Conservation (phyloP, 2,797 vertebrate genomes). For the Sciaenops ocellatus region DNA sequence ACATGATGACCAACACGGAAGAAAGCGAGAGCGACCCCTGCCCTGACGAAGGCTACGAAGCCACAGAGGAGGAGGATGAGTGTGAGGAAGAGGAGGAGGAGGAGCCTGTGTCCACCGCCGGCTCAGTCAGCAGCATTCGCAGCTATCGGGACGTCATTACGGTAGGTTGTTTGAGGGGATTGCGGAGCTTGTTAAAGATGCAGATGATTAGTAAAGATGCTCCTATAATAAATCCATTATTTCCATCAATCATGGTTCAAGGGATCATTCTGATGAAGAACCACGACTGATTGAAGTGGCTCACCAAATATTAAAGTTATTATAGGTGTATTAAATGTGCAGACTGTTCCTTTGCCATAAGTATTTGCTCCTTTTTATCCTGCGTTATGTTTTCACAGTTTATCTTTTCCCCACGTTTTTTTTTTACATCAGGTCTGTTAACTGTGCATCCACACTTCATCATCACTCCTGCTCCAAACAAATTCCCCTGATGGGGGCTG, state of each 20-base stretch:
- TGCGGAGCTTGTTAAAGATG: neutral
- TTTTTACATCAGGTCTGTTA: slow-evolving; percentile 2
- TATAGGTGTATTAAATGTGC: neutral
- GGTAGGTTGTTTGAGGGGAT: slow-evolving; percentile 77
- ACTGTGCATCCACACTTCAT: slow-evolving; percentile 14
- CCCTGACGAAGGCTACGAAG: slow-evolving; percentile 96
- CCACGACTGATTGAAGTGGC: neutral
- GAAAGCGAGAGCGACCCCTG: slow-evolving; percentile 87
- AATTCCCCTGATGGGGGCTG: slow-evolving; percentile 15
- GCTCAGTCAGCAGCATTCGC: slow-evolving; percentile 79
- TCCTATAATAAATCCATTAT: too few species aligned
- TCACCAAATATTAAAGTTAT: slow-evolving; percentile 3
- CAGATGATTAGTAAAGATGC: neutral
- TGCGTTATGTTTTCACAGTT: neutral
- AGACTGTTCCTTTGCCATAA: neutral
- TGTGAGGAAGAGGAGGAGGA: slow-evolving; percentile 68
- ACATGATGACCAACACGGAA: slow-evolving; percentile 93
- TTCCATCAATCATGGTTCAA: slow-evolving; percentile 2
- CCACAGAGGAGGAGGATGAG: slow-evolving; percentile 93
- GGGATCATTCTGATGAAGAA: slow-evolving; percentile 2
- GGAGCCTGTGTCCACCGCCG: slow-evolving; percentile 51
- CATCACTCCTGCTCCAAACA: slow-evolving; percentile 19
- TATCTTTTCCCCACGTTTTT: neutral
- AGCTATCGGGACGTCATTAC: slow-evolving; percentile 91
- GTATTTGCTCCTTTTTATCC: neutral